Base-by-base conservation (phyloP, 2,888 invertebrate genomes). In the Brachyopa scutellaris region DNA sequence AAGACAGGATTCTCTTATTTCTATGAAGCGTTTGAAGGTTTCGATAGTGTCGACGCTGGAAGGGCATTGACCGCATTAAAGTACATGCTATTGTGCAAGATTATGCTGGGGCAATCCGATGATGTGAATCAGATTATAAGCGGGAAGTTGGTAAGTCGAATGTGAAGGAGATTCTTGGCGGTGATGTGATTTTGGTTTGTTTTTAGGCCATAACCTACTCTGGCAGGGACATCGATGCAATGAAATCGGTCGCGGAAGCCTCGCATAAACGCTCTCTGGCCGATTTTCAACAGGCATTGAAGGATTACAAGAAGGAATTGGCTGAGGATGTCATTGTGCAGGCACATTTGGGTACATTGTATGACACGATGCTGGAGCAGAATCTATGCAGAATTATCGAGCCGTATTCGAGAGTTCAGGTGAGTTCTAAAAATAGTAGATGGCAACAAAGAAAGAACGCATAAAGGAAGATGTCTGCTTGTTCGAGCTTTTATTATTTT, bases 1-100 rank as follows among this genome's bases (percentile, higher is more conserved):
- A 99, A 99, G 93, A 99, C 99, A 72, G 99, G 99, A 47, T 99
- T 98, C 91, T 99, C 99, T 67, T 99, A 99, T 90, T 99, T 99
- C 90, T 99, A 99, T 90, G 99, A 99, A 92, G 99, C 99, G 9
- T 99, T 99, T 91, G 99, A 99, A 92, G 98, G 99, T 85, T 99
- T 97, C 90, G 99, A 99, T 91, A 98, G 97, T 85, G 96, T 98
- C 2, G 97, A 98, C 86, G 95, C 95, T 87, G 94, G 94, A 2
- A 97, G 97, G 90, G 99, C 99, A 1, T 91, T 99, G 23, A 96
- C 95, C 19, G 97, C 98, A n/a, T 92, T 99, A 13, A 99, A 99
- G 90, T 99, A 99, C 91, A 99, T 99, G 99, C 93, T 99, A 87
- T 90, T 99, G 85, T 97, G 98, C 79, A 99, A 99, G 93, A 99